phyloP scores from a whole-genome alignment of 1,140 invertebrate genomes.

The Papilio polytes region DNA sequence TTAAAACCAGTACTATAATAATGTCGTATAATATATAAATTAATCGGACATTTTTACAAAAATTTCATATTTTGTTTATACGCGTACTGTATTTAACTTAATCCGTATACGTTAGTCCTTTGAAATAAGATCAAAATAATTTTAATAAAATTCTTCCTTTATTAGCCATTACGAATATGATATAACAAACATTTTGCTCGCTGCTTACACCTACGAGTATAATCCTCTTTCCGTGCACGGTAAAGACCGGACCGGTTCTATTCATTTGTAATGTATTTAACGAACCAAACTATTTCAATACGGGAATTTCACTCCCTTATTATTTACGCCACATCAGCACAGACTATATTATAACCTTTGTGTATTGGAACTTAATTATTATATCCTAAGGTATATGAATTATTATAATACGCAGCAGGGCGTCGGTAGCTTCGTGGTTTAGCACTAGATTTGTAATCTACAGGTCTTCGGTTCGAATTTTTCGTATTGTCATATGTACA shows the following conservation, averaged over 20 bases:
- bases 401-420: background rate
- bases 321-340: slow-evolving; percentile 40
- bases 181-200: background rate
- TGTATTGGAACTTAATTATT: background rate
- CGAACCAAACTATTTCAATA: slow-evolving; percentile 38
- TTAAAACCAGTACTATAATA: too few species aligned
- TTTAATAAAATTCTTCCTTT: background rate
- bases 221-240: slow-evolving; percentile 22
- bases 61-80: too few species aligned
- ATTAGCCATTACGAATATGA: background rate
- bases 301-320: slow-evolving; percentile 38
- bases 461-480: too few species aligned
- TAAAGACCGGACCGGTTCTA: slow-evolving; percentile 5
- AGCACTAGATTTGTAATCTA: too few species aligned
- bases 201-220: background rate
- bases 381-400: background rate
- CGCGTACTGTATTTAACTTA: too few species aligned
- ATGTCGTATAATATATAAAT: too few species aligned
- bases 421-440: too few species aligned
- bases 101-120: too few species aligned
- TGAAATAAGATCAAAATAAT: background rate
- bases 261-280: slow-evolving; percentile 41
- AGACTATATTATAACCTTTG: slow-evolving; percentile 1
- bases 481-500: too few species aligned
- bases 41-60: too few species aligned